Percentiles rank a stretch among this genome's conserved stretches.
phyloP scores from a whole-genome alignment of 2,113 vertebrate species.

The Octodon degus region DNA sequence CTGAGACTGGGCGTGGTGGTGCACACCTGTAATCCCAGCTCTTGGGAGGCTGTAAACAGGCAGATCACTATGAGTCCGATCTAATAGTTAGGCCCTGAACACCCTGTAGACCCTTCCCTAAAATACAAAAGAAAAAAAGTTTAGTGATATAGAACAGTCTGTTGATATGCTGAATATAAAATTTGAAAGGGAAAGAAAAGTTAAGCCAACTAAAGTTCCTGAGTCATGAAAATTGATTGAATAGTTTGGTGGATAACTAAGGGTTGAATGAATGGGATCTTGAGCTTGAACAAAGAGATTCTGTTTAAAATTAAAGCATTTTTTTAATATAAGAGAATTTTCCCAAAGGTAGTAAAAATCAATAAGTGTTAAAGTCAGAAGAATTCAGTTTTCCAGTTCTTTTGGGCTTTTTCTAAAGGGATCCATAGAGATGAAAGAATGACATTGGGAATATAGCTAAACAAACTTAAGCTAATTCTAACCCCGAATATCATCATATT shows the following conservation, averaged over 20 bases:
- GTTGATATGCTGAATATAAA: not conserved
- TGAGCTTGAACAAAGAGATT: not conserved
- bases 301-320: not conserved
- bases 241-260: not conserved
- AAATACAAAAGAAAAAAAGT: too few relatives aligned
- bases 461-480: not conserved
- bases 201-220: not conserved
- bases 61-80: too few relatives aligned
- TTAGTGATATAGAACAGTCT: not conserved
- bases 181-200: not conserved
- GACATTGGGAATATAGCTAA: not conserved
- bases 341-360: not conserved
- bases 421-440: not conserved
- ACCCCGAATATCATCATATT: not conserved
- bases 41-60: too few relatives aligned
- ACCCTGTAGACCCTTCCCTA: too few relatives aligned
- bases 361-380: not conserved
- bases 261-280: not conserved
- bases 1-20: too few relatives aligned
- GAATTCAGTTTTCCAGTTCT: not conserved
- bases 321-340: not conserved
- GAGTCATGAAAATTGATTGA: not conserved
- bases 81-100: too few relatives aligned
- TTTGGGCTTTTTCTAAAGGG: not conserved
- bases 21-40: too few relatives aligned